Base-by-base conservation (phyloP, 2,888 invertebrate genomes). In the Mythimna loreyi region DNA sequence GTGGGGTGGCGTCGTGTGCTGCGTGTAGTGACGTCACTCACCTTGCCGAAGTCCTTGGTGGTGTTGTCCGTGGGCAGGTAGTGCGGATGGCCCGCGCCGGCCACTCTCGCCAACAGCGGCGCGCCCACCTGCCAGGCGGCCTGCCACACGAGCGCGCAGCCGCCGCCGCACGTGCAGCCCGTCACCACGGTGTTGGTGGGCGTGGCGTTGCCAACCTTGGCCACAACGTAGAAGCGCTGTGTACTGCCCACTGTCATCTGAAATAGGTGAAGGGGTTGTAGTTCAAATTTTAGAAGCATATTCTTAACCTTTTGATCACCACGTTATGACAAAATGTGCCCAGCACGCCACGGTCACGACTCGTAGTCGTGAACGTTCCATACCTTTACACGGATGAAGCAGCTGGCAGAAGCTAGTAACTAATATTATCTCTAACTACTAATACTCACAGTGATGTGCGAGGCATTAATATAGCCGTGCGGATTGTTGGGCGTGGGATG, bases 381-480 rank as follows among this genome's bases (percentile, higher is more conserved):
- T 28, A 28, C 28, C 4, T 28, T 28, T 28, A 28, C 28, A 4
- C 28, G 4, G 28, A 4, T 4, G 28, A 28, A 28, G 2, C 28
- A 3, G 28, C 28, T 4, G 28, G 28, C 28, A 28, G 28, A 28
- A 2, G 4, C 28, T 28, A 28, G 28, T 28, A 28, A 28, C n/a
- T n/a, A n/a, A n/a, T n/a, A n/a, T n/a, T n/a, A n/a, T 40, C 40
- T 0, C 13, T 16, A 19, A 16, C 19, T 16, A 4, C 13, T 40
- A 40, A 19, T 40, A 85, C 89, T 90, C 91, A 98, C 98, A 85
- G 98, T 98, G 75, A 99, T 97, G 87, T 98, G 98, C 3, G 98
- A 99, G 1, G 99, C 99, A 94, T 99, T 99, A 81, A 99, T 98
- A 87, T 99, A 99, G 19, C 99, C 99, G 87, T 97, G 97, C 64